These are phyloP conservation scores for Leptura quadrifasciata DNA, from an alignment of 2,888 invertebrate species.

Conservation along the genomic window DNA sequence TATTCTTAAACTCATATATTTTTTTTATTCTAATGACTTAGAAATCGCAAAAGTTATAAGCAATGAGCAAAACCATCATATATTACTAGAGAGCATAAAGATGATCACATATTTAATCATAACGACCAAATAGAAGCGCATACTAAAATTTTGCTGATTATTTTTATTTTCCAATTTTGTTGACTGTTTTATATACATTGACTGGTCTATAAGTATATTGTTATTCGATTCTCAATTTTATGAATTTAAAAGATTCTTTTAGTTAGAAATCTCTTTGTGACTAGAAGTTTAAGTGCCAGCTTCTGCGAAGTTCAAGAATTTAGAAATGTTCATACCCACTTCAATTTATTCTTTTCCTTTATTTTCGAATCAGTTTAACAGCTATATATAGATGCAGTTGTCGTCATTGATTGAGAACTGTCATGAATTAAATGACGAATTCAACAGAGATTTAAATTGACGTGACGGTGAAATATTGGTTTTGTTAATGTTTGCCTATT, in stretches of 20 bases:
- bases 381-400: conserved; percentile 9
- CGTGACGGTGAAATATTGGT: conserved; percentile 25
- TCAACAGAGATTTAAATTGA: conserved; percentile 32
- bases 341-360: neutral
- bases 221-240: neutral
- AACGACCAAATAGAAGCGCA: too few species aligned
- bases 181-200: too few species aligned
- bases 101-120: too few species aligned
- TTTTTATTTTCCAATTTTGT: too few species aligned
- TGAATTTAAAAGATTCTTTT: neutral
- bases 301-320: neutral
- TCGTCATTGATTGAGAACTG: conserved; percentile 8
- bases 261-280: neutral
- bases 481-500: conserved; percentile 29
- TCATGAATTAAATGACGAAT: conserved; percentile 24
- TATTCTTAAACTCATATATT: too few species aligned
- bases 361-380: conserved; percentile 1
- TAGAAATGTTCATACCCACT: neutral
- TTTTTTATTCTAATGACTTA: too few species aligned
- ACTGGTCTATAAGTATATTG: too few species aligned
- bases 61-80: too few species aligned
- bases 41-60: too few species aligned
- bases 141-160: too few species aligned
- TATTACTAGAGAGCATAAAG: too few species aligned
- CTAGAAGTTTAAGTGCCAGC: neutral